Base-by-base conservation (phyloP, 2,797 vertebrate genomes). In the Psittacula derbiana region DNA sequence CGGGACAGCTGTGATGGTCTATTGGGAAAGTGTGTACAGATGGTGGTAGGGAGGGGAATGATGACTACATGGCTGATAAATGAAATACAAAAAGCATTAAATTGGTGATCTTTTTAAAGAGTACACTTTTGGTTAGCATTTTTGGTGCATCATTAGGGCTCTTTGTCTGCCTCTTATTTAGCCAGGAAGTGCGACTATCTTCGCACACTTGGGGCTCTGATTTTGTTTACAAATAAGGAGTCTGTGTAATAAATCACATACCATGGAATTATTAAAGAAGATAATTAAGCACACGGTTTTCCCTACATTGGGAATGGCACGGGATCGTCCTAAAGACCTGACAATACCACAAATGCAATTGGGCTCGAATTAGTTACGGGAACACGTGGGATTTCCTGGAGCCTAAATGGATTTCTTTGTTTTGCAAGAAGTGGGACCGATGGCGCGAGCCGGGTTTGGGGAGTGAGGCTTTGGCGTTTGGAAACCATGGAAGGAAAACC, bases 1-100 rank as follows among this genome's bases (percentile, higher is more conserved):
- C 96, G 92, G 98, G 98, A 98, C 98, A 98, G 98, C 98, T 98
- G 98, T 97, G 98, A 97, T 96, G 94, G 98, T 98, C 98, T 99
- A 98, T 97, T 97, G 98, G 98, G 98, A 98, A 98, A 98, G 96
- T 98, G 97, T 97, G 98, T 98, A 97, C 98, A 98, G 98, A 98
- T 98, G 98, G 98, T 97, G 96, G 96, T 97, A 97, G 93, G 95
- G 96, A 96, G 96, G 95, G 97, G 96, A 93, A 97, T 97, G 97
- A 98, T 97, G 95, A 92, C 98, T 98, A 97, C 98, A 98, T 98
- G 98, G 97, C 98, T 98, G 98, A 97, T 98, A 95, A 96, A 95
- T 97, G 97, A 98, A 98, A 98, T 98, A 97, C 97, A 97, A 96
- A 98, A 97, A 94, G 78, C 90, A 96, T 94, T 97, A 96, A 96